Evolutionary conservation across 2,797 vertebrate genomes (phyloP).

Genomic region (Microchirus variegatus): DNA sequence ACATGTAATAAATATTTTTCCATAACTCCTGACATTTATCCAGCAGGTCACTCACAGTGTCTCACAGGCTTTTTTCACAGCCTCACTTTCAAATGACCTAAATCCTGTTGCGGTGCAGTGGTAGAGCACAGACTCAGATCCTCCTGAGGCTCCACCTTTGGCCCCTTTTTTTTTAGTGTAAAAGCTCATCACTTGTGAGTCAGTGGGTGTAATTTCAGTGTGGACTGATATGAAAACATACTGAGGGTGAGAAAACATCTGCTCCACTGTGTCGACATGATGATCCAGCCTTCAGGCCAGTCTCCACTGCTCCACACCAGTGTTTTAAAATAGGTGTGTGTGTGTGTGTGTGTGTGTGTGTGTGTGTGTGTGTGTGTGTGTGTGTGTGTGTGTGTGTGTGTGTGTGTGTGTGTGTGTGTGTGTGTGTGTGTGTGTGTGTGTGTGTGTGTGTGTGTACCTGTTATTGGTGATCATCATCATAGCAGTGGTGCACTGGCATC

Average conservation of each 20-base stretch:
- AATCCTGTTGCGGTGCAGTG: too few species aligned
- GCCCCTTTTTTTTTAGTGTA: neutral
- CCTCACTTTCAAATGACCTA: too few species aligned
- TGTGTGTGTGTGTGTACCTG: slow-evolving; percentile 9
- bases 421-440: neutral
- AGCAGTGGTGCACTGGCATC: slow-evolving; percentile 32
- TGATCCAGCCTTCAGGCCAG: slow-evolving; percentile 20
- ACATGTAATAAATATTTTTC: too few species aligned
- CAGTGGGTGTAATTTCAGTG: neutral
- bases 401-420: too few species aligned
- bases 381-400: slow-evolving; percentile 1
- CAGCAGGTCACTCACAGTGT: too few species aligned
- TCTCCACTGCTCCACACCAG: too few species aligned
- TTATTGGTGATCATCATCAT: slow-evolving; percentile 18
- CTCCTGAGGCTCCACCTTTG: neutral
- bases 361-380: neutral
- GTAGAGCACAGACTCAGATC: neutral
- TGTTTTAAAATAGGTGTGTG: slow-evolving; percentile 8
- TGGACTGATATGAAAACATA: slow-evolving; percentile 11
- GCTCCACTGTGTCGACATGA: slow-evolving; percentile 12
- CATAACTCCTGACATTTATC: too few species aligned
- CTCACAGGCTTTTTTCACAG: too few species aligned
- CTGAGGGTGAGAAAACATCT: slow-evolving; percentile 31
- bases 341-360: neutral
- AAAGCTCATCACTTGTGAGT: slow-evolving; percentile 3